Conservation (phyloP, 2,113 vertebrate species). For the Misgurnus mizolepis region DNA sequence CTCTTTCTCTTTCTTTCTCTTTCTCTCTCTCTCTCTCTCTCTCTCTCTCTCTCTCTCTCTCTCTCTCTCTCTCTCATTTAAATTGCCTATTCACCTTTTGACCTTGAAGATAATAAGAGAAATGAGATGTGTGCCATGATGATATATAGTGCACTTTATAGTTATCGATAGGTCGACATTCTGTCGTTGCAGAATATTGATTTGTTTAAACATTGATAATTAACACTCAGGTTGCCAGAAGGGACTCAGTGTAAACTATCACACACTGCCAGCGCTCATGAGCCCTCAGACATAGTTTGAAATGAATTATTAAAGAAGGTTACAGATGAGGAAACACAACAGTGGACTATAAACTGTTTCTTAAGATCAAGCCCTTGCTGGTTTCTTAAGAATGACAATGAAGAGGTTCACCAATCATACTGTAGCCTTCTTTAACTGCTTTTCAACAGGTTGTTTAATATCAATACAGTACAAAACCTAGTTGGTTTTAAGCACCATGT, state of each 20-base stretch:
- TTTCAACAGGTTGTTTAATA: neutral
- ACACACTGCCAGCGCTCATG: conserved; percentile 4
- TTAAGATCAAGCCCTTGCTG: neutral
- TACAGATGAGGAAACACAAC: neutral
- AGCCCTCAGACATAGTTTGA: conserved; percentile 29
- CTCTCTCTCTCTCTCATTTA: neutral
- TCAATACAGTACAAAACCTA: neutral
- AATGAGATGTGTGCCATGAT: neutral
- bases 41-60: too few relatives aligned
- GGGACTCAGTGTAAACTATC: neutral
- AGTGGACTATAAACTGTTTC: conserved; percentile 4
- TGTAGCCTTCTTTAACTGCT: too few relatives aligned
- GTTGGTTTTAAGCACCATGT: too few relatives aligned
- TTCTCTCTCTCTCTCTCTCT: too few relatives aligned
- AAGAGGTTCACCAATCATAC: neutral
- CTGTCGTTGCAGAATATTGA: neutral
- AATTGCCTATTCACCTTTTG: neutral
- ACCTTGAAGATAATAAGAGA: neutral
- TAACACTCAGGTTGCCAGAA: neutral
- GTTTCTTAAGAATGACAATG: neutral
- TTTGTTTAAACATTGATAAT: conserved; percentile 13
- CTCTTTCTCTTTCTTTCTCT: too few relatives aligned
- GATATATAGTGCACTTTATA: conserved; percentile 2
- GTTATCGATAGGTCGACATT: conserved; percentile 10
- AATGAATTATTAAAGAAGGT: conserved; percentile 30